phyloP scores from a whole-genome alignment of 2,113 vertebrate genomes.

The Hemibagrus wyckioides region DNA sequence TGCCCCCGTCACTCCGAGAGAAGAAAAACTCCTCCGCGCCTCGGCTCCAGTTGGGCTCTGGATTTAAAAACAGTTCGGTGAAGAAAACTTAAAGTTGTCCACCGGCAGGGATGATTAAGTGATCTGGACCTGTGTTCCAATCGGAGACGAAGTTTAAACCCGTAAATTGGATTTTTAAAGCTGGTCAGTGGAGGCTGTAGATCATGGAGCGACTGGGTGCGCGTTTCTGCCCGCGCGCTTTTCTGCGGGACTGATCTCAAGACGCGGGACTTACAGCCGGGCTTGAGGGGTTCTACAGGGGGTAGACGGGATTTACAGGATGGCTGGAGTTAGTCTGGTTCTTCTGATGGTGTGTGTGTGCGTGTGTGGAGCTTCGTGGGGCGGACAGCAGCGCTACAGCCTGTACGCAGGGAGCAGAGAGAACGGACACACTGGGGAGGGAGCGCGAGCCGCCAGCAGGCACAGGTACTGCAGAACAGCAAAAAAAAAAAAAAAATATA shows the following conservation, averaged over 20 bases:
- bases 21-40: not conserved
- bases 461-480: slow-evolving; percentile 55
- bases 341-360: slow-evolving; percentile 46
- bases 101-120: not conserved
- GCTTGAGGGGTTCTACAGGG: not conserved
- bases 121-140: not conserved
- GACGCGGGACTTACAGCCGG: not conserved
- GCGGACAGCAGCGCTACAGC: slow-evolving; percentile 59
- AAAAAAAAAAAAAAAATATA: not conserved
- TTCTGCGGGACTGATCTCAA: not conserved
- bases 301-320: slow-evolving; percentile 19
- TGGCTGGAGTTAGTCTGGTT: slow-evolving; percentile 51
- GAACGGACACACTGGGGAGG: slow-evolving; percentile 50
- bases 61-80: not conserved
- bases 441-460: slow-evolving; percentile 57
- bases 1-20: not conserved
- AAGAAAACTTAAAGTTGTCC: not conserved
- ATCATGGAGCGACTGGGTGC: slow-evolving; percentile 12
- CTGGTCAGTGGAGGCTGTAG: not conserved
- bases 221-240: not conserved
- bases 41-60: not conserved
- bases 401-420: slow-evolving; percentile 55
- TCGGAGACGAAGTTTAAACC: not conserved
- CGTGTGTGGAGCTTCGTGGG: slow-evolving; percentile 45
- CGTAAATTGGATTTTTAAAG: not conserved